These are phyloP conservation scores for Lypha dubia DNA, from an alignment of 2,888 invertebrate genomes.

Conservation along the genomic window DNA sequence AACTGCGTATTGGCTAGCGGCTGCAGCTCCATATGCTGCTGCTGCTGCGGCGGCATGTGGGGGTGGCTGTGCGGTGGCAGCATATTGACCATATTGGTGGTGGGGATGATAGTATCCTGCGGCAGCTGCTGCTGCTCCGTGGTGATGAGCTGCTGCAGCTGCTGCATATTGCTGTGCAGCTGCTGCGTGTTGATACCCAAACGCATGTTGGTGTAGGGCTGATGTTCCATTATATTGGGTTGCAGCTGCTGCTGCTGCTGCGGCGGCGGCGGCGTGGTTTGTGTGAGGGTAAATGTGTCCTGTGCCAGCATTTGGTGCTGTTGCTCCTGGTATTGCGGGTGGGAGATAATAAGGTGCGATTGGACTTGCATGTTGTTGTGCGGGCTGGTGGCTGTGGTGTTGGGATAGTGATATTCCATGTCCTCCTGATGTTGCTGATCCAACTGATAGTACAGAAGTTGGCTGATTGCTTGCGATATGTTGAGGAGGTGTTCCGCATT, in stretches of 20 bases:
- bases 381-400: conserved; percentile 75
- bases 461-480: conserved; percentile 34
- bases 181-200: conserved; percentile 81
- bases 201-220: conserved; percentile 83
- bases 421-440: conserved; percentile 73
- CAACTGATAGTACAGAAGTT: conserved; percentile 66
- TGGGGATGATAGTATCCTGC: conserved; percentile 84
- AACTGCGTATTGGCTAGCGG: conserved; percentile 76
- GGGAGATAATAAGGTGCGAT: conserved; percentile 80
- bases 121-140: conserved; percentile 49
- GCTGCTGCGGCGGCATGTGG: conserved; percentile 76
- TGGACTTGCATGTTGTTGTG: conserved; percentile 74
- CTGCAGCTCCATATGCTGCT: conserved; percentile 74
- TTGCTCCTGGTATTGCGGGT: conserved; percentile 77
- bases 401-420: conserved; percentile 73
- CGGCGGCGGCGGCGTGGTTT: conserved; percentile 77
- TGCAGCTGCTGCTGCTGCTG: conserved; percentile 73
- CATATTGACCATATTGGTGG: conserved; percentile 81
- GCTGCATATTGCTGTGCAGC: conserved; percentile 76
- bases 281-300: conserved; percentile 80
- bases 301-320: conserved; percentile 77
- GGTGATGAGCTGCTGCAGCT: conserved; percentile 83
- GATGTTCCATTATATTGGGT: conserved; percentile 81
- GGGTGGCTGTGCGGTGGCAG: conserved; percentile 76
- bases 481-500: conserved; percentile 68